Evolutionary conservation across 2,113 vertebrate species (phyloP), one percentile per base, ranked within the genome.

Genomic region (Sigmodon hispidus): DNA sequence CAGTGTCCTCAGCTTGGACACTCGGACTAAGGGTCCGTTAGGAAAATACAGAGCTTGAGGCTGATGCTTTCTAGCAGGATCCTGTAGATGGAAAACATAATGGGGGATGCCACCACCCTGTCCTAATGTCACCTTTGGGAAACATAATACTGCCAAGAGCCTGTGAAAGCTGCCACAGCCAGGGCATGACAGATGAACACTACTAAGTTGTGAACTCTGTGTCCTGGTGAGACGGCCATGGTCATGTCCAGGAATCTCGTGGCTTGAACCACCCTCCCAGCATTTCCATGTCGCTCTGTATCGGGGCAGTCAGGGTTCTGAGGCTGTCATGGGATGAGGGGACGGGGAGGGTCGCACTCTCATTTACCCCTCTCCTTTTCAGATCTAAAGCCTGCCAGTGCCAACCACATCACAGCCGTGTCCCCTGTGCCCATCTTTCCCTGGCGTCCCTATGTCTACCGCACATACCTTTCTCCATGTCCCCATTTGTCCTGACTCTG

Each of bases 281-380:
- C 31, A 34, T 48, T 72, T 11, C 48, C n/a, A 12, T 4, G 22
- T n/a, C 36, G 3, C 5, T 19, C 19, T 19, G 17, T 65, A 69
- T 48, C 22, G 79, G 80, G 63, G 11, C 6, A 2, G 3, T 43
- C 16, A 12, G 40, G 24, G 45, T 31, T 2, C 34, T 13, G 61
- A 40, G n/a, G 59, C 24, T 73, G n/a, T 13, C 50, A 1, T 24
- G n/a, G 77, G 31, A 1, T 36, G 15, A 43, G 50, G 4, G 52
- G 22, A 1, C 43, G 5, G 43, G 52, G 21, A 65, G 29, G 76
- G 43, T 0, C 0, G 7, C 21, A 26, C 31, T 3, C 9, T 3
- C 13, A 26, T 2, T 29, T 9, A 3, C 2, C 24, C 50, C 65
- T 48, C 9, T 21, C 9, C 6, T 0, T 36, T 55, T 55, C 40